Percentiles rank a stretch among this genome's conserved stretches.
These are phyloP conservation scores for Spilosoma lubricipeda DNA, from an alignment of 2,888 invertebrate species.

Conservation along the genomic window DNA sequence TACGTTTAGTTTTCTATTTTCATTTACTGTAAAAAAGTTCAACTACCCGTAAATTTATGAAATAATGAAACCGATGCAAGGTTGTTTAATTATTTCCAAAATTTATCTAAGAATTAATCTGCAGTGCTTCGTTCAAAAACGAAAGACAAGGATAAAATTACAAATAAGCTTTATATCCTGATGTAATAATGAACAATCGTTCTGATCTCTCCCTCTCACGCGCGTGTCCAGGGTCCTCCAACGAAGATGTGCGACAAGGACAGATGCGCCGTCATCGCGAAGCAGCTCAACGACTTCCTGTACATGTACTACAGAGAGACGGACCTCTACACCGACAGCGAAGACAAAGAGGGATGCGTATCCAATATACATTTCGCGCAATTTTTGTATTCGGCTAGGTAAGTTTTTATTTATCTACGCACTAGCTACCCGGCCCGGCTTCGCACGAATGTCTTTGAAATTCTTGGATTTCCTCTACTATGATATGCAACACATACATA, in stretches of 20 bases:
- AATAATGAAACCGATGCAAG: too few species aligned
- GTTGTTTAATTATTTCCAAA: too few species aligned
- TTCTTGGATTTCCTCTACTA: too few species aligned
- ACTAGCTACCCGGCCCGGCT: too few species aligned
- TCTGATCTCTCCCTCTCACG: background rate
- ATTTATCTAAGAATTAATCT: background rate
- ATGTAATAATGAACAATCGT: background rate
- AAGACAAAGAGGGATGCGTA: slow-evolving; percentile 87
- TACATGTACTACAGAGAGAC: slow-evolving; percentile 94
- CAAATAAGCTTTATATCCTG: background rate
- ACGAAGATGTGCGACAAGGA: slow-evolving; percentile 92
- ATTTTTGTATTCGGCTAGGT: slow-evolving; percentile 82
- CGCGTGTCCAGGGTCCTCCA: slow-evolving; percentile 86
- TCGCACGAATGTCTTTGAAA: too few species aligned
- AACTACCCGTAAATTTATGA: too few species aligned
- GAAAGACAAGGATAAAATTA: background rate
- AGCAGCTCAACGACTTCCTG: slow-evolving; percentile 93
- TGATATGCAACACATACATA: too few species aligned
- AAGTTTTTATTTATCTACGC: slow-evolving; percentile 9
- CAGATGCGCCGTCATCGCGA: slow-evolving; percentile 93
- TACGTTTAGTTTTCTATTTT: too few species aligned
- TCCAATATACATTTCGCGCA: slow-evolving; percentile 82
- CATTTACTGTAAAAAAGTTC: too few species aligned
- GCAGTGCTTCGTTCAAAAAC: background rate
- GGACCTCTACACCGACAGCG: slow-evolving; percentile 90